Evolutionary conservation across 2,797 vertebrate species (phyloP), one percentile per base, ranked within the genome.

Genomic region (Manis pentadactyla): DNA sequence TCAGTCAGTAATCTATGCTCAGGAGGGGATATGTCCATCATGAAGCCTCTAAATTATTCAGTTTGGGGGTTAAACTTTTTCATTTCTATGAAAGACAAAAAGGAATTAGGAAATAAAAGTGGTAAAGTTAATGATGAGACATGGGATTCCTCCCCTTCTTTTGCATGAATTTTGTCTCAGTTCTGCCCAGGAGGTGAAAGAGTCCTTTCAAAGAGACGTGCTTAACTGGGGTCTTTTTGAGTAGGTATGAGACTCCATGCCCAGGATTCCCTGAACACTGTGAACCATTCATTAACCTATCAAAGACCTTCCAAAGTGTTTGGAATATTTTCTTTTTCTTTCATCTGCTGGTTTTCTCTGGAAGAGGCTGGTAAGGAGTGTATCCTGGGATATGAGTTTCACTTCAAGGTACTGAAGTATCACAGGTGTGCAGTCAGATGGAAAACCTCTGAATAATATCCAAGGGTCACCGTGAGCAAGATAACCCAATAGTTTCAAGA

Each of bases 371-470:
- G 21, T 39, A 73, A 90, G 51, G 39, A 81, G 7, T 59, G 29
- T 59, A 68, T 59, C 83, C 63, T 95, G 73, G 63, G 82, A 94
- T 96, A 27, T 55, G 37, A 78, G 55, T 87, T 94, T 92, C 74
- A 94, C 75, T 94, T 95, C 77, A 96, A 94, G 82, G 53, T 81
- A 87, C 9, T 92, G 82, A 96, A 85, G 55, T 78, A 85, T 85
- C 68, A 74, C 25, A 88, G 7, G n/a, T 85, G 25, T 34, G 5
- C 31, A 73, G 73, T 79, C 61, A 74, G 87, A 78, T 75, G 92
- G 69, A 88, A 86, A 95, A 61, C 12, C n/a, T 23, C 34, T 87
- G 49, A 77, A 77, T 82, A 78, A 77, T 86, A 77, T 39, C 81
- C 63, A 73, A 34, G 79, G 57, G 55, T 46, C 23, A 74, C 37